Percentiles rank a stretch among this genome's conserved stretches.
These are phyloP conservation scores for Pangasius djambal DNA, from an alignment of 2,797 vertebrate species.

Conservation along the genomic window DNA sequence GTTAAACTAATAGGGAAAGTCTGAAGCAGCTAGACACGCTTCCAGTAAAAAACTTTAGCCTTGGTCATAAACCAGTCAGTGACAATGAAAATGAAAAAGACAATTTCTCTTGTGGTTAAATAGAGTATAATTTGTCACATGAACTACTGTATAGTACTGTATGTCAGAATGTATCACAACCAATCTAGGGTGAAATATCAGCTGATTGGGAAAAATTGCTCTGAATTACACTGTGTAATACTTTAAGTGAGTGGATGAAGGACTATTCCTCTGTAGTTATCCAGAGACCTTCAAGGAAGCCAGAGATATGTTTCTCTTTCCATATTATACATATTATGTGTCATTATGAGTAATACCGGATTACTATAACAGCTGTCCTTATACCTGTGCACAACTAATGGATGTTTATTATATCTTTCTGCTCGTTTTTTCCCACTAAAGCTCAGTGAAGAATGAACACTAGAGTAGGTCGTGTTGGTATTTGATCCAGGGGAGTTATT, in stretches of 20 bases:
- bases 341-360: slow-evolving; percentile 42
- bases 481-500: slow-evolving; percentile 47
- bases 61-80: slow-evolving; percentile 2
- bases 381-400: slow-evolving; percentile 39
- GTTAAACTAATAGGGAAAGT: background rate
- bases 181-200: slow-evolving; percentile 2
- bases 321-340: slow-evolving; percentile 33
- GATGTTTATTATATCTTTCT: slow-evolving; percentile 34
- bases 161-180: background rate
- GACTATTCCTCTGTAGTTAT: slow-evolving; percentile 3
- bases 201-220: background rate
- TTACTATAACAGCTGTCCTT: slow-evolving; percentile 46
- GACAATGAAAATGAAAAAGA: slow-evolving; percentile 1
- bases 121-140: background rate
- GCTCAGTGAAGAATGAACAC: slow-evolving; percentile 10
- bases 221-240: background rate
- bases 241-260: background rate
- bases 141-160: background rate
- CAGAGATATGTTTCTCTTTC: slow-evolving; percentile 40
- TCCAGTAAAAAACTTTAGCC: background rate
- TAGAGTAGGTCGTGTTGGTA: background rate
- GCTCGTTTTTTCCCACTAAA: slow-evolving; percentile 3
- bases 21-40: background rate
- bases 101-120: slow-evolving; percentile 1
- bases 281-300: background rate